Evolutionary conservation across 2,797 vertebrate genomes (phyloP).

Genomic region (Gobionotothen gibberifrons): DNA sequence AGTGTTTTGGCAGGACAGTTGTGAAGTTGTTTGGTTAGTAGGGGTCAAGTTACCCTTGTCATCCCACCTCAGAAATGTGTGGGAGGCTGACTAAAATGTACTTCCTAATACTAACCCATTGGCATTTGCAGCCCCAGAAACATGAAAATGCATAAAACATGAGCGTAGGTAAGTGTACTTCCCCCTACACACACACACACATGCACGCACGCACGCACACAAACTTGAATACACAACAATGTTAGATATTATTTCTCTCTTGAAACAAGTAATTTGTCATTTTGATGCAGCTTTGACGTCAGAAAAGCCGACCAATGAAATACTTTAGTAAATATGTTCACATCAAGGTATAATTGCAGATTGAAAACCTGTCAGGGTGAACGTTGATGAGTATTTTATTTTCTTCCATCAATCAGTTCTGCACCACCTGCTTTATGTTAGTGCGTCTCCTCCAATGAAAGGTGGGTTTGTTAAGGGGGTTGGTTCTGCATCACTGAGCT

Average conservation of each 20-base stretch:
- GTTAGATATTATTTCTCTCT: background rate
- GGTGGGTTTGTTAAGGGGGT: conserved; percentile 36
- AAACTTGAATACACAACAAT: too few relatives aligned
- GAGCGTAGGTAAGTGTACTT: background rate
- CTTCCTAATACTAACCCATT: conserved; percentile 18
- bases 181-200: background rate
- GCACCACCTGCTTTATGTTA: conserved; percentile 35
- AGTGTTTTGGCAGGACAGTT: conserved; percentile 1
- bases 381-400: conserved; percentile 21
- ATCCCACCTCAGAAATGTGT: background rate
- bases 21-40: conserved; percentile 9
- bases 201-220: background rate
- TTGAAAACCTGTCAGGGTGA: conserved; percentile 16
- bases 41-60: conserved; percentile 19
- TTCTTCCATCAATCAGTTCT: conserved; percentile 27
- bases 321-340: background rate
- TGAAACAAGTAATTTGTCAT: background rate
- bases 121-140: background rate
- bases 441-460: conserved; percentile 34
- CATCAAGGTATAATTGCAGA: conserved; percentile 4
- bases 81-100: conserved; percentile 24
- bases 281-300: conserved; percentile 1
- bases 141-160: conserved; percentile 9
- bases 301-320: conserved; percentile 2
- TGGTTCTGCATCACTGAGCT: conserved; percentile 49